Conservation (phyloP, 2,888 invertebrate species). For the Cheilosia vernalis region DNA sequence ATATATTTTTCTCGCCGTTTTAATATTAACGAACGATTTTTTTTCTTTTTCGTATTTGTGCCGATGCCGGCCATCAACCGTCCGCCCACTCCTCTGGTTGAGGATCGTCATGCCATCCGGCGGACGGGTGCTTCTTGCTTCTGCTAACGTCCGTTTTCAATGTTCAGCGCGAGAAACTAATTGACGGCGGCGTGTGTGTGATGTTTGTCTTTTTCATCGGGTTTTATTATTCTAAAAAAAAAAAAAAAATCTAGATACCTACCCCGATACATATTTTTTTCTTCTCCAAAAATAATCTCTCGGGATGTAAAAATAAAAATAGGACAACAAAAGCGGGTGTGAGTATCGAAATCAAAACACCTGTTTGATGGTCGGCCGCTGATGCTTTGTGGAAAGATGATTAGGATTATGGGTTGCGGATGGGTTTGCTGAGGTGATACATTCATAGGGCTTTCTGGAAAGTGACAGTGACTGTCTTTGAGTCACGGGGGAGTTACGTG, state of each 20-base stretch:
- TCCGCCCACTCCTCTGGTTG: conserved; percentile 28
- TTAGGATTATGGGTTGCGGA: not conserved
- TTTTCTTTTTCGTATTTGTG: conserved; percentile 26
- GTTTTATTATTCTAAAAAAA: conserved; percentile 26
- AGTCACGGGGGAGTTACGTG: too few relatives aligned
- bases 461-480: too few relatives aligned
- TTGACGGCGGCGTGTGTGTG: conserved; percentile 48
- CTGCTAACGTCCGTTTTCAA: conserved; percentile 30
- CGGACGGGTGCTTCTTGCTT: conserved; percentile 23
- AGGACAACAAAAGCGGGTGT: conserved; percentile 10
- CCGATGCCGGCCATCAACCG: conserved; percentile 46
- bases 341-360: conserved; percentile 29
- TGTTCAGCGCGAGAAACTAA: conserved; percentile 46
- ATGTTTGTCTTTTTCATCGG: conserved; percentile 36
- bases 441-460: too few relatives aligned
- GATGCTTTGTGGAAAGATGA: not conserved
- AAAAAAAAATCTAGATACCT: not conserved
- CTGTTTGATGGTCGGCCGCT: conserved; percentile 43
- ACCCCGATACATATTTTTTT: not conserved
- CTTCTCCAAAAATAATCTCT: conserved; percentile 54
- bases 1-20: conserved; percentile 41
- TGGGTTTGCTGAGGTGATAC: not conserved
- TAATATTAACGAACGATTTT: conserved; percentile 12
- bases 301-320: conserved; percentile 40
- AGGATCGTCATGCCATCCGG: conserved; percentile 10